These are phyloP conservation scores for Eurypyga helias DNA, from an alignment of 2,113 vertebrate species.

Conservation along the genomic window DNA sequence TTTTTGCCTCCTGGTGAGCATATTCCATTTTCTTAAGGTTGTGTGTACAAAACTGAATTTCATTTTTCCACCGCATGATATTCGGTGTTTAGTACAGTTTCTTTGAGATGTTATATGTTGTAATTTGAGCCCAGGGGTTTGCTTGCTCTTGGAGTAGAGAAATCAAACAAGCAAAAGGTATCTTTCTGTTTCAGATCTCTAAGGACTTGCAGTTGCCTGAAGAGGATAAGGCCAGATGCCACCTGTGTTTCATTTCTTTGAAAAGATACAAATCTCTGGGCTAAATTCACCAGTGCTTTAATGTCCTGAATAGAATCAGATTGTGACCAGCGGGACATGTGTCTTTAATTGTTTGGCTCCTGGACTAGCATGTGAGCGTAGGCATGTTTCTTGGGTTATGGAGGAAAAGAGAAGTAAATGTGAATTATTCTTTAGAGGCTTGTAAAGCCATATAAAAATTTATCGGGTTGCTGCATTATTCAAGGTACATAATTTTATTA, in stretches of 20 bases:
- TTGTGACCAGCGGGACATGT: neutral
- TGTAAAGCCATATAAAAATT: neutral
- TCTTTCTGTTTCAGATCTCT: neutral
- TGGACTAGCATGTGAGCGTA: neutral
- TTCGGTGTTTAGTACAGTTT: neutral
- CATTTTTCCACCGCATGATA: neutral
- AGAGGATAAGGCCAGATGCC: neutral
- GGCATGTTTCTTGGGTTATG: neutral
- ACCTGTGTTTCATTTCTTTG: neutral
- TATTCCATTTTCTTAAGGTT: neutral
- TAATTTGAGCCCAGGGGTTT: neutral
- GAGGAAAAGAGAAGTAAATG: neutral
- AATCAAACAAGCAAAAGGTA: neutral
- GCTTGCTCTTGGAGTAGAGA: neutral
- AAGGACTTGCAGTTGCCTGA: neutral
- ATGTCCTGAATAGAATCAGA: neutral
- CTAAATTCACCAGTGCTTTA: neutral
- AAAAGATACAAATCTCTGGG: neutral
- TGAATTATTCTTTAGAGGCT: neutral
- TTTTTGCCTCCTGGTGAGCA: neutral
- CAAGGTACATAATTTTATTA: constrained; percentile 36
- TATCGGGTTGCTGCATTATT: constrained; percentile 18
- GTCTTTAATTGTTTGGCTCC: neutral
- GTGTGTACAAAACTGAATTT: neutral
- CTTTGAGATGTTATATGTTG: neutral